Evolutionary conservation across 92 coral and sea anemone species (phyloP).

Genomic region (Porites rus): DNA sequence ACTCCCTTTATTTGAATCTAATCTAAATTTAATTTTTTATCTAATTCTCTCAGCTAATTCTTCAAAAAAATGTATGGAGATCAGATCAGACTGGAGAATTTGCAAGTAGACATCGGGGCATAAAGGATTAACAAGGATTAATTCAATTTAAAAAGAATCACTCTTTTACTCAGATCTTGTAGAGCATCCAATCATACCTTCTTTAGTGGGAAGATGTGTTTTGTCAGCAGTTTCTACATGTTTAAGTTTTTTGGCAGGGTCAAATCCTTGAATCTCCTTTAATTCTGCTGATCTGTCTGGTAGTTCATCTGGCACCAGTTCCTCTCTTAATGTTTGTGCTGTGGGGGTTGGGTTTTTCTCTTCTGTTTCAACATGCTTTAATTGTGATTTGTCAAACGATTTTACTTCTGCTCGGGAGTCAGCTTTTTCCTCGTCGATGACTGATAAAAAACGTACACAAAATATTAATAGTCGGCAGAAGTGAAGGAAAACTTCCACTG

Average conservation of each 20-base stretch:
- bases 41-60: no score
- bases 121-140: no score
- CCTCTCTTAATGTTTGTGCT: conserved; percentile 49
- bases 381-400: conserved; percentile 80
- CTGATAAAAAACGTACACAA: not conserved
- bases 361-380: conserved; percentile 80
- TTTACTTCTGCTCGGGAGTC: conserved; percentile 83
- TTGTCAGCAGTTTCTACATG: conserved; percentile 84
- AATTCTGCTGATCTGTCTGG: conserved; percentile 76
- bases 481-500: no score
- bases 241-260: conserved; percentile 67
- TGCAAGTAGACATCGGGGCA: no score
- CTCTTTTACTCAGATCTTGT: no score
- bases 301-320: conserved; percentile 46
- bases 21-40: no score
- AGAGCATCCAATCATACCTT: conserved; percentile 49
- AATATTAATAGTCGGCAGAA: no score
- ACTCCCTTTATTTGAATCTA: no score
- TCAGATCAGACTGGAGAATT: no score
- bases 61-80: no score
- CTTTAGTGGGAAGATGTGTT: conserved; percentile 75
- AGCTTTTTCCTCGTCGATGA: conserved; percentile 70
- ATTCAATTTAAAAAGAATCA: no score
- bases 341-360: conserved; percentile 83
- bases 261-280: conserved; percentile 69